Evolutionary conservation across 2,888 invertebrate genomes (phyloP), one percentile per base, ranked within the genome.

Genomic region (Scrobipalpa atriplicella): DNA sequence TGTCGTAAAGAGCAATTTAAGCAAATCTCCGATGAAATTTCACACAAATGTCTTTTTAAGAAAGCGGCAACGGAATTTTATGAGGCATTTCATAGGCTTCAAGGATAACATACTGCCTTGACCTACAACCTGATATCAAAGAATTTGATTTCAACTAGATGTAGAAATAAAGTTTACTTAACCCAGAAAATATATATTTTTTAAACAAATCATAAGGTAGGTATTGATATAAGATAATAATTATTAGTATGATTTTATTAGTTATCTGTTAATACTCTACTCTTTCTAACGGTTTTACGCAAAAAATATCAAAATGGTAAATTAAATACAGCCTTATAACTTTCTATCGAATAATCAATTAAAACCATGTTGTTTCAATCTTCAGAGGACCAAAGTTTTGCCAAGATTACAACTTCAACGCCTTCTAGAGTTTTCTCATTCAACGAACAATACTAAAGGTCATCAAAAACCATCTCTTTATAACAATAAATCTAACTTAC

Each of bases 1-100:
- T n/a, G 56, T 56, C 36, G n/a, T 56, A 56, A 56, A 29, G 21
- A 19, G 29, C 56, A 56, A 56, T 56, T 56, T 56, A 56, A 19
- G 36, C 29, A 21, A 13, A n/a, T 19, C 5, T n/a, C 10, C 56
- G 36, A 56, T 21, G 19, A 56, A 56, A 56, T 56, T 56, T 56
- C 36, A 36, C 56, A 6, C 56, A 56, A 56, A 56, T 56, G 56
- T 10, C 56, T 36, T 56, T 36, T 56, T 56, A 56, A 36, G 56
- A 36, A 36, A 3, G 29, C n/a, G n/a, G n/a, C 29, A 29, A 29
- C 10, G 29, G 56, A 1, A 36, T 36, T 56, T 56, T 56, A 56
- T 56, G 56, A 36, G 56, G 56, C 13, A 56, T 56, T 52, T 56
- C 29, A 56, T 56, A 56, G n/a, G n/a, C n/a, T n/a, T 56, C 29